phyloP scores from a whole-genome alignment of 2,888 invertebrate species.

The Adela reaumurella region DNA sequence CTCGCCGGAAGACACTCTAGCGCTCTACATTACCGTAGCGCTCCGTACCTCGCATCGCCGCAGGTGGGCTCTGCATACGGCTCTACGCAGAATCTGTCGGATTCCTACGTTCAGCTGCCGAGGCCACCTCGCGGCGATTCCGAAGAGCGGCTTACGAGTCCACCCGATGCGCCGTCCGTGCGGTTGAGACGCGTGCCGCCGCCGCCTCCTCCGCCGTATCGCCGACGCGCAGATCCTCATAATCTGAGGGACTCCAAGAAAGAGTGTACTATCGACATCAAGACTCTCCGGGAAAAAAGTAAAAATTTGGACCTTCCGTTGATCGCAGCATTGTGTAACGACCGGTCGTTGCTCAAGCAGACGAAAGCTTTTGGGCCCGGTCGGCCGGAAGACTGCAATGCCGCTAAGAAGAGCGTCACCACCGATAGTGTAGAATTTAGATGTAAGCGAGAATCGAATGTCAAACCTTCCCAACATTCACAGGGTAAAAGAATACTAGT shows the following conservation, averaged over 20 bases:
- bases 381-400: neutral
- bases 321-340: slow-evolving; percentile 91
- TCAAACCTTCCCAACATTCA: slow-evolving; percentile 66
- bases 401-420: slow-evolving; percentile 17
- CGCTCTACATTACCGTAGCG: slow-evolving; percentile 76
- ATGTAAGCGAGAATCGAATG: slow-evolving; percentile 46
- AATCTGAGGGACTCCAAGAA: slow-evolving; percentile 51
- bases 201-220: slow-evolving; percentile 31
- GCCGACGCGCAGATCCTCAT: slow-evolving; percentile 16
- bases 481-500: slow-evolving; percentile 37
- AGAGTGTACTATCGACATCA: slow-evolving; percentile 69
- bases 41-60: slow-evolving; percentile 71
- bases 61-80: slow-evolving; percentile 70
- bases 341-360: slow-evolving; percentile 83
- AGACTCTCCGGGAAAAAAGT: slow-evolving; percentile 82
- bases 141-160: slow-evolving; percentile 15
- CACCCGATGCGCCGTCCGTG: slow-evolving; percentile 47
- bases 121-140: slow-evolving; percentile 10
- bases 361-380: slow-evolving; percentile 76
- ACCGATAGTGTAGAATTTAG: slow-evolving; percentile 45
- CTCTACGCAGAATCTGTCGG: slow-evolving; percentile 76
- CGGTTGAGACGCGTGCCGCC: slow-evolving; percentile 55
- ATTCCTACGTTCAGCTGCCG: slow-evolving; percentile 69
- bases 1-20: slow-evolving; percentile 68
- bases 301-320: slow-evolving; percentile 87